phyloP scores from a whole-genome alignment of 1,140 invertebrate genomes.

The Chironomus tepperi region DNA sequence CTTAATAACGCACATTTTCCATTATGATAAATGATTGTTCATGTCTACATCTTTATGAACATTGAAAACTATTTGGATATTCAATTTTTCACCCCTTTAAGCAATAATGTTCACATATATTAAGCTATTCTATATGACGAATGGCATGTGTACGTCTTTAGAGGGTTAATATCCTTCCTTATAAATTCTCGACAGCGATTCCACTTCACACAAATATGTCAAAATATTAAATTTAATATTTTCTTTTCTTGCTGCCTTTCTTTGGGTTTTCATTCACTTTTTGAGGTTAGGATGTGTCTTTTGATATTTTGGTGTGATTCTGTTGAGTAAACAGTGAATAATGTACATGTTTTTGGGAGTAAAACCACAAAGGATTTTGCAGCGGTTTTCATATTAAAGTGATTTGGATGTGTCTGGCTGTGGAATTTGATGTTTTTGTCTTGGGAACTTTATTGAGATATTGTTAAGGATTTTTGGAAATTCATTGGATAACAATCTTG shows the following conservation, averaged over 20 bases:
- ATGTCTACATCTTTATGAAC: conserved; percentile 2
- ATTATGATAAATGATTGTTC: conserved; percentile 17
- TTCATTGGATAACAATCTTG: too few relatives aligned
- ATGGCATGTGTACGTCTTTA: conserved; percentile 15
- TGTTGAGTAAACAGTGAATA: too few relatives aligned
- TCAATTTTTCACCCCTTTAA: background rate
- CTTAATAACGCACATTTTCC: conserved; percentile 8
- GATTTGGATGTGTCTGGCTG: too few relatives aligned
- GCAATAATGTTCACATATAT: background rate
- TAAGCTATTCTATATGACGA: background rate
- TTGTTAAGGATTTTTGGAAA: too few relatives aligned
- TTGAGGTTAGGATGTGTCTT: background rate
- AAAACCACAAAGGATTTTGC: too few relatives aligned
- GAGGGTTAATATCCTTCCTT: background rate
- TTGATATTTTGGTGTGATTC: too few relatives aligned
- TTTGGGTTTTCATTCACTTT: background rate
- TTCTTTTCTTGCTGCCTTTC: background rate
- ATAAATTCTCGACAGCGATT: background rate
- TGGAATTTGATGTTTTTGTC: too few relatives aligned
- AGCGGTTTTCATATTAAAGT: too few relatives aligned
- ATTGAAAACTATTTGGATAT: background rate
- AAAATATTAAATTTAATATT: conserved; percentile 15
- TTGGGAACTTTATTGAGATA: too few relatives aligned
- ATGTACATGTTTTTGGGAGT: too few relatives aligned
- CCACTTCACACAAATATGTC: background rate